phyloP scores from a whole-genome alignment of 2,888 invertebrate species.

The Aphodius granarius region DNA sequence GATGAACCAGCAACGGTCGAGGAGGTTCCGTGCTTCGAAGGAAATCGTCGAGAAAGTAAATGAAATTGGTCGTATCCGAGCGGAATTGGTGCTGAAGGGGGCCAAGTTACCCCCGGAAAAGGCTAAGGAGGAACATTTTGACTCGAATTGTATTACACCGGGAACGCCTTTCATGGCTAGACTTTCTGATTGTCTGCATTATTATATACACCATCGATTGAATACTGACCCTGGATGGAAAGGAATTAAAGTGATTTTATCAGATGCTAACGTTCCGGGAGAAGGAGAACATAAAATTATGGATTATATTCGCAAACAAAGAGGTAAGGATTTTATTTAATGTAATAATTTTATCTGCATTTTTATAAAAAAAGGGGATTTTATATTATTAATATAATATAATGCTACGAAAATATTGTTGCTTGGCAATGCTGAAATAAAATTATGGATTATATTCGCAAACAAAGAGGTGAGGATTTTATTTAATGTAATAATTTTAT shows the following conservation, averaged over 20 bases:
- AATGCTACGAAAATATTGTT: too few species aligned
- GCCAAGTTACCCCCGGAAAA: constrained; percentile 83
- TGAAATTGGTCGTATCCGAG: constrained; percentile 79
- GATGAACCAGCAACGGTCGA: constrained; percentile 99
- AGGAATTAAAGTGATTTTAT: constrained; percentile 91
- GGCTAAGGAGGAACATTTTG: constrained; percentile 91
- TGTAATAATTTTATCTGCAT: too few species aligned
- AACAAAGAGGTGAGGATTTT: constrained; percentile 73
- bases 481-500: constrained; percentile 2
- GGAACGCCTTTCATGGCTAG: constrained; percentile 98
- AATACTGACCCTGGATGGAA: constrained; percentile 96
- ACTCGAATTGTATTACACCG: constrained; percentile 99
- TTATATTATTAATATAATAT: too few species aligned
- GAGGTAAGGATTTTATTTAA: constrained; percentile 59
- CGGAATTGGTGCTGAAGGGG: constrained; percentile 72
- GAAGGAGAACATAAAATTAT: constrained; percentile 99
- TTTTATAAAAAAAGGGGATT: too few species aligned
- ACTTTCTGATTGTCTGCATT: constrained; percentile 81
- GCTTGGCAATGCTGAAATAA: constrained; percentile 99
- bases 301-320: constrained; percentile 96
- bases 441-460: constrained; percentile 99
- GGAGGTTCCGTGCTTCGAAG: constrained; percentile 95
- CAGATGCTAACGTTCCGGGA: constrained; percentile 97
- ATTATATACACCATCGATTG: constrained; percentile 85
- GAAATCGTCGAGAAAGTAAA: constrained; percentile 87